A percentile compares a stretch with the other conserved stretches of the same genome.
These are phyloP conservation scores for Bicyclus anynana DNA, from an alignment of 1,140 invertebrate species.

Conservation along the genomic window DNA sequence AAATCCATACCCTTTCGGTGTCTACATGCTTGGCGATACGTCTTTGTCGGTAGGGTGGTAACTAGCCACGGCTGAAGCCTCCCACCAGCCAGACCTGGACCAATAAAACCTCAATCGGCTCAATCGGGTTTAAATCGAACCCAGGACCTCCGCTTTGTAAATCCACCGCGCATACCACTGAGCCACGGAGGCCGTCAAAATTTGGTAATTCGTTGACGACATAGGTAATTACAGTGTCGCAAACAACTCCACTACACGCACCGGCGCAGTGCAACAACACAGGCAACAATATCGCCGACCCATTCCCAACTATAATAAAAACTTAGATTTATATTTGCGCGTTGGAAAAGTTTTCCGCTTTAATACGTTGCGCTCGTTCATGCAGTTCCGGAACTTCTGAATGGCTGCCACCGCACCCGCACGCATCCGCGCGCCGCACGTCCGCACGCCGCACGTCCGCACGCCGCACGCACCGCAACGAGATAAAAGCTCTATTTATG, in stretches of 20 bases:
- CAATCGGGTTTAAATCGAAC: no score
- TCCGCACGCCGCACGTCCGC: not conserved
- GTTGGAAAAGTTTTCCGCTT: not conserved
- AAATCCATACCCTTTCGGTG: no score
- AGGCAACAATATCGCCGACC: not conserved
- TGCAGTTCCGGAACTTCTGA: not conserved
- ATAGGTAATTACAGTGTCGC: not conserved
- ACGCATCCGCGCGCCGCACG: not conserved
- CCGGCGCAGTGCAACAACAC: not conserved
- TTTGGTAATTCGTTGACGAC: no score
- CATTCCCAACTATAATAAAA: not conserved
- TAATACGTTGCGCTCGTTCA: constrained; percentile 1
- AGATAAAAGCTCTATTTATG: not conserved
- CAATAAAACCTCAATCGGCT: no score
- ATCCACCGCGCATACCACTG: no score
- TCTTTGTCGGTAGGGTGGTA: no score
- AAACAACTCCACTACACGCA: not conserved
- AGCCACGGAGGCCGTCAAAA: no score
- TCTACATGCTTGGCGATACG: no score
- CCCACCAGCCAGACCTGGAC: no score
- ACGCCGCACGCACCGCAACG: not conserved
- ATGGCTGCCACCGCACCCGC: not conserved
- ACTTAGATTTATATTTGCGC: constrained; percentile 1
- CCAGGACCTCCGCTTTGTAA: no score
- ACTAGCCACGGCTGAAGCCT: no score